Base-by-base conservation (phyloP, 1,140 invertebrate genomes). In the Calosoma granatense region DNA sequence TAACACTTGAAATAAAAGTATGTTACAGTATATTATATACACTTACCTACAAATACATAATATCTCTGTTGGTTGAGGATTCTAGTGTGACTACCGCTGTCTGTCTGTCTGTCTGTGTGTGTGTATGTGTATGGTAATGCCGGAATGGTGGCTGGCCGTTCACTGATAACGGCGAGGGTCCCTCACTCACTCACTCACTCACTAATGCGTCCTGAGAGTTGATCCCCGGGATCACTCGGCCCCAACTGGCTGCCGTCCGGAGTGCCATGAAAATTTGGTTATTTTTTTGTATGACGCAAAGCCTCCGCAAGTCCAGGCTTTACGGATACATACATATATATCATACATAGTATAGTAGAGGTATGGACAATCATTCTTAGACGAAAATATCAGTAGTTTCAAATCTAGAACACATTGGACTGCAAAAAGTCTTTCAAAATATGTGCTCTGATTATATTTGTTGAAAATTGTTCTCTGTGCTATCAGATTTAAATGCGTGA, bases 131-230 rank as follows among this genome's bases (percentile, higher is more conserved):
- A 36, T 36, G 26, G 26, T 36, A 36, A 36, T 36, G 62, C 67
- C 62, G 66, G 64, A 62, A 65, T 62, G 65, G 67, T 64, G 67
- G 67, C 68, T 70, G 68, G 70, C 65, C 70, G 63, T 63, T 62
- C 64, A 63, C 70, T 71, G 70, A 71, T 71, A 71, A 71, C 67
- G 64, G 64, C 41, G 41, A 36, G 68, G 68, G 69, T 66, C 68
- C 63, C 64, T 62, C 57, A 57, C 59, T 57, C 59, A 59, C 54
- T 64, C 63, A 59, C 54, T 47, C 59, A 62, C 56, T 53, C 57
- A 60, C 57, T 60, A 58, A 59, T 55, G 56, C 58, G 56, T 56
- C 53, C 60, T 4, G 9, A 47, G 41, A 47, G 6, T 47, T 47
- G 41, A 47, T 47, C 41, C 41, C 41, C 9, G 9, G 41, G 41